These are phyloP conservation scores for Himantopus leucocephalus DNA, from an alignment of 2,113 vertebrate genomes.

Conservation along the genomic window DNA sequence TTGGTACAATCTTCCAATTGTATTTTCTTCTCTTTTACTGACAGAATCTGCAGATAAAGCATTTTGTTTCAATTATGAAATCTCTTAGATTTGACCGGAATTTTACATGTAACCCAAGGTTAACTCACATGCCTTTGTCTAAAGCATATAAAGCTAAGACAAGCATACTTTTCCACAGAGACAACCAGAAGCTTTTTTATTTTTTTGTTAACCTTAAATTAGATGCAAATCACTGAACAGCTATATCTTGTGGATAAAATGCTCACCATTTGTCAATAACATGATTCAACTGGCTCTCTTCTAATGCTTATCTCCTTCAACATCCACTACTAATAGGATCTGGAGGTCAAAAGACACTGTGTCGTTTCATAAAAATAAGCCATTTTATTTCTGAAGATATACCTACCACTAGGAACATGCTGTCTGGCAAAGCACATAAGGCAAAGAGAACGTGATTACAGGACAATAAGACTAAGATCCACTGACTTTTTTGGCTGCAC, in stretches of 20 bases:
- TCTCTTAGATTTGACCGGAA: background rate
- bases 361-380: background rate
- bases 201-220: background rate
- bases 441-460: background rate
- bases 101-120: background rate
- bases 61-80: slow-evolving; percentile 24
- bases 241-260: background rate
- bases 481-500: slow-evolving; percentile 83
- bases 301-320: background rate
- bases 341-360: background rate
- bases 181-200: background rate
- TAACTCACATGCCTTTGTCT: background rate
- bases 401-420: background rate
- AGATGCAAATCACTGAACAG: background rate
- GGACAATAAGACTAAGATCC: background rate
- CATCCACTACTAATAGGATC: background rate
- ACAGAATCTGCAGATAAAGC: slow-evolving; percentile 68
- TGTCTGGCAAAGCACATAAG: background rate
- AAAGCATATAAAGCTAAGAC: background rate
- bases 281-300: background rate
- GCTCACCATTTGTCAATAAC: background rate
- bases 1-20: slow-evolving; percentile 82
- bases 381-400: background rate
- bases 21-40: slow-evolving; percentile 81
- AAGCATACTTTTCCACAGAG: background rate